Evolutionary conservation across 2,888 invertebrate genomes (phyloP).

Genomic region (Dendrolimus pini): DNA sequence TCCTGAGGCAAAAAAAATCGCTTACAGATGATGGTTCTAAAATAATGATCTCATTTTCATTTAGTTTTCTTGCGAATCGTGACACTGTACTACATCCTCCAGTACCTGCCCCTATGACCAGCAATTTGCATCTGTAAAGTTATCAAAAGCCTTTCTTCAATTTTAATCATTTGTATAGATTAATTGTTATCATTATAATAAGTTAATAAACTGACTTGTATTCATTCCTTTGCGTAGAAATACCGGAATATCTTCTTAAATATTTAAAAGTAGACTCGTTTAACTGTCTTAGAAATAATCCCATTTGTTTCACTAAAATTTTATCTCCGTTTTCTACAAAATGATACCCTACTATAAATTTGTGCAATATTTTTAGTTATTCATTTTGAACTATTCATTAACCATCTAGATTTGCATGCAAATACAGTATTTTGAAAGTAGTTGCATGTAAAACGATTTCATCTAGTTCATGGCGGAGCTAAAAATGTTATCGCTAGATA

Average conservation of each 20-base stretch:
- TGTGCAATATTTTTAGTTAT: no score
- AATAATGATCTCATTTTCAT: conserved; percentile 85
- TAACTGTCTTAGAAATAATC: conserved; percentile 15
- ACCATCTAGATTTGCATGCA: conserved; percentile 3
- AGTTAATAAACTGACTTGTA: conserved; percentile 19
- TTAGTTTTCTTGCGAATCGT: conserved; percentile 83
- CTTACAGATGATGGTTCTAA: conserved; percentile 88
- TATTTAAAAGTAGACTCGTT: conserved; percentile 6
- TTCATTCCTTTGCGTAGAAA: conserved; percentile 12
- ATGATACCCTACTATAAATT: no score
- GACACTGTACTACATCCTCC: conserved; percentile 94
- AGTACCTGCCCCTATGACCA: conserved; percentile 94
- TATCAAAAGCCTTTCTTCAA: neutral
- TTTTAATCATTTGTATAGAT: neutral
- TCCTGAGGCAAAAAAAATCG: neutral
- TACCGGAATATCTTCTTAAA: conserved; percentile 12
- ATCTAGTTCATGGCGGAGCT: no score
- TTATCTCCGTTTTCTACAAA: neutral
- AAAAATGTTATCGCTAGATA: no score
- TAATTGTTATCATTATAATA: neutral
- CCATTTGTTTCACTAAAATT: conserved; percentile 20
- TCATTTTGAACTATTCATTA: neutral
- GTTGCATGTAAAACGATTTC: no score
- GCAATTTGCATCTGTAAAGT: conserved; percentile 81
- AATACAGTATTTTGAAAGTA: no score